Percentiles rank a stretch among this genome's conserved stretches.
Evolutionary conservation across 2,888 invertebrate genomes (phyloP).

Genomic region (Therioaphis trifolii): DNA sequence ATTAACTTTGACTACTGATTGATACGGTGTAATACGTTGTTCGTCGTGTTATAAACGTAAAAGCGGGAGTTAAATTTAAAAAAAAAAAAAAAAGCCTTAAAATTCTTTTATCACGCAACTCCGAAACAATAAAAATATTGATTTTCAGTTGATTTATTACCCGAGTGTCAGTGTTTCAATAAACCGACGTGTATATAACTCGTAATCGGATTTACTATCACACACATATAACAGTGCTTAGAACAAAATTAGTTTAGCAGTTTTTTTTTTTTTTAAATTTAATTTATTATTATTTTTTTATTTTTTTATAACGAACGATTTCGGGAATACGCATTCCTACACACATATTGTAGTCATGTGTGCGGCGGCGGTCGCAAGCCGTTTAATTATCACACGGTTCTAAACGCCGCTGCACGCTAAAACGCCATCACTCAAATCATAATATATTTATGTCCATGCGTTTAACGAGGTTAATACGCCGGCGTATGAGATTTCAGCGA

Average conservation of each 20-base stretch:
- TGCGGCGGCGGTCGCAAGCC: too few species aligned
- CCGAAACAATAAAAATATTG: slow-evolving; percentile 17
- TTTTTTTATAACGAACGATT: too few species aligned
- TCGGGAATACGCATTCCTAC: neutral
- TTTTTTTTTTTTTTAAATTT: too few species aligned
- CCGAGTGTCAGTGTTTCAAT: neutral
- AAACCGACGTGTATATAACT: neutral
- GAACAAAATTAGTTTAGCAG: too few species aligned
- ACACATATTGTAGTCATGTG: too few species aligned
- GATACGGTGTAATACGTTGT: too few species aligned
- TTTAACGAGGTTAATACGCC: neutral
- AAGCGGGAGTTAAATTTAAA: neutral
- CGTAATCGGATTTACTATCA: neutral
- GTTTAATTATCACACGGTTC: too few species aligned
- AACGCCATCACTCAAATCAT: neutral
- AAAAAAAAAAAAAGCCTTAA: neutral
- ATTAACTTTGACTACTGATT: too few species aligned
- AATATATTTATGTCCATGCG: neutral
- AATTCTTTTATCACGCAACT: slow-evolving; percentile 24
- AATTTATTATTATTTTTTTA: too few species aligned
- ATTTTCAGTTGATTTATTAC: slow-evolving; percentile 15
- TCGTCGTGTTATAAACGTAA: neutral
- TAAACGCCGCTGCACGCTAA: neutral
- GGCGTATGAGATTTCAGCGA: neutral
- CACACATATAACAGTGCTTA: too few species aligned